Evolutionary conservation across 2,797 vertebrate genomes (phyloP), one percentile per base, ranked within the genome.

Genomic region (Galago senegalensis): DNA sequence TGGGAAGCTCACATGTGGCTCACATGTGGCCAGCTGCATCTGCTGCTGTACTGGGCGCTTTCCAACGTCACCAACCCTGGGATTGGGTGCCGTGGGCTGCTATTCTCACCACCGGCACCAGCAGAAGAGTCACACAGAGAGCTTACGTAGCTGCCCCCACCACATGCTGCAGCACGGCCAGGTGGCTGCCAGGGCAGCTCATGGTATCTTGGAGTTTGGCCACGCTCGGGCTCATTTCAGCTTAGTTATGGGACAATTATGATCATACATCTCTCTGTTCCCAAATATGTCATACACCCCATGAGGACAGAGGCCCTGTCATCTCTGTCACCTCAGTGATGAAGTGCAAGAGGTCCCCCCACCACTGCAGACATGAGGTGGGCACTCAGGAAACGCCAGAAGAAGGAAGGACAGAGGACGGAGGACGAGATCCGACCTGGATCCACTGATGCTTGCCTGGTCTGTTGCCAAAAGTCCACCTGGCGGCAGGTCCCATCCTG

Each of bases 41-140:
- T 18, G 56, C 46, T n/a, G 34, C 60, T 27, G 7, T 14, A 23
- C 23, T 5, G 18, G 34, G 25, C 46, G 7, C 70, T 73, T 87
- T 70, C 49, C 89, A 92, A 34, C n/a, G 60, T 23, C 23, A 20
- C 43, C 8, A 14, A 20, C 14, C n/a, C 43, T 31, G 1, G 7
- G 2, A 73, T 10, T 7, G 4, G 5, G 49, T 13, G 25, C n/a
- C 18, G 1, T 25, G 3, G 58, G 11, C 4, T 2, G 3, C 16
- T 11, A 40, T n/a, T 61, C 21, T 43, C 25, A 56, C 56, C 5
- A 53, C 4, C 14, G 56, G 29, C 27, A 27, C 40, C 79, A 21
- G 40, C 11, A 20, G 56, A 7, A 23, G 21, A 60, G 16, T 79
- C 29, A 25, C 37, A 18, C 27, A 61, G 63, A 86, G 49, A 53